Base-by-base conservation (phyloP, 1,140 invertebrate genomes). In the Maniola jurtina region DNA sequence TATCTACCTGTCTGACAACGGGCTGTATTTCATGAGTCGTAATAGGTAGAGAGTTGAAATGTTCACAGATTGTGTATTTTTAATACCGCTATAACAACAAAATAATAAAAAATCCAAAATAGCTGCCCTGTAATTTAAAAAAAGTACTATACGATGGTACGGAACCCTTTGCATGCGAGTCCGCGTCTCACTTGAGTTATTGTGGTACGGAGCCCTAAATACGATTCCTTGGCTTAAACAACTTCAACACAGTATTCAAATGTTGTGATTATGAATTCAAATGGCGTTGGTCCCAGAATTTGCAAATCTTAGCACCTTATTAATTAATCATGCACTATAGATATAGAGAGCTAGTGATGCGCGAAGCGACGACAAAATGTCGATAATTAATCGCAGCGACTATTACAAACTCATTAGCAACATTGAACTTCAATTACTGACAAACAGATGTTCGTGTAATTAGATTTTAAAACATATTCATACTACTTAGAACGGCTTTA, bases 371-470 rank as follows among this genome's bases (percentile, higher is more conserved):
- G 54, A 52, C 13, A 56, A 57, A 55, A 64, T 38, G 66, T 77
- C 76, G 78, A 79, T 77, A 83, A 80, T 72, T 80, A 66, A 74
- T 80, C 54, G 63, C 47, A 36, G 58, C 58, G 70, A 52, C 68
- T 65, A 70, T 72, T 69, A 74, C 65, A 65, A 75, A 66, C 70
- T 69, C 72, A 77, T 81, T 79, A 79, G 70, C 70, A 71, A 66
- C 69, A 73, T 64, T 72, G 72, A 67, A 63, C 63, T 76, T 64
- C 64, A 70, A 72, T 73, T 71, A 61, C 45, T 40, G 55, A 52
- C 58, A 70, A 65, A 66, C 67, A 60, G 58, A 25, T 50, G 60
- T 54, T 55, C 47, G 47, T 47, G 61, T 68, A 68, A 68, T 68
- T 68, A 48, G 57, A 64, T 64, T 64, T 57, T 54, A 58, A 14